Evolutionary conservation across 2,113 vertebrate species (phyloP).

Genomic region (Cephalopterus ornatus): DNA sequence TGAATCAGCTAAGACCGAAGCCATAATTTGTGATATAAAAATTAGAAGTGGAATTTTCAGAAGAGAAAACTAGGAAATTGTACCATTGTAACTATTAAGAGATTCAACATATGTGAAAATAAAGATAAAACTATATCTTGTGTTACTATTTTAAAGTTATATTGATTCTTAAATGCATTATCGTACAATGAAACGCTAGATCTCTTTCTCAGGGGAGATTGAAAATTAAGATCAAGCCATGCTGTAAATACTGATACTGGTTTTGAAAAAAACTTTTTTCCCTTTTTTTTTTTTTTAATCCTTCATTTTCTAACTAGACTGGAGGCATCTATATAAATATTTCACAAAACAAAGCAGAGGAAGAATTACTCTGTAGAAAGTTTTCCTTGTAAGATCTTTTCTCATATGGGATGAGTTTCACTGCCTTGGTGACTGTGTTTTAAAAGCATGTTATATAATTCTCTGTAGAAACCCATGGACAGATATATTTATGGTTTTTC

Average conservation of each 20-base stretch:
- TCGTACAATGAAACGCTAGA: not conserved
- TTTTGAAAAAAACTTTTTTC: not conserved
- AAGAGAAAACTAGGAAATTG: not conserved
- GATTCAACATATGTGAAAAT: not conserved
- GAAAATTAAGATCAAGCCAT: not conserved
- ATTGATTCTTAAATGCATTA: not conserved
- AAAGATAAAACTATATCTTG: not conserved
- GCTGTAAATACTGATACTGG: not conserved
- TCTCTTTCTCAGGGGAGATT: not conserved
- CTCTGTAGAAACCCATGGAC: not conserved
- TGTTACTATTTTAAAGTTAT: not conserved
- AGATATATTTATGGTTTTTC: slow-evolving; percentile 27
- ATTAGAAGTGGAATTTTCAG: not conserved
- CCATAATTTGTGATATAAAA: not conserved
- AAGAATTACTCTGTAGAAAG: not conserved
- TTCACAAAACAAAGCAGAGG: not conserved
- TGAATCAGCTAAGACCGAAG: not conserved
- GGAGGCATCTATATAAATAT: slow-evolving; percentile 10
- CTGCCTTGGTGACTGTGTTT: not conserved
- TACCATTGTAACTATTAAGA: not conserved
- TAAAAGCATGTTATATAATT: slow-evolving; percentile 19
- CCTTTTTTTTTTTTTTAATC: rapidly evolving
- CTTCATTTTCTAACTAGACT: not conserved
- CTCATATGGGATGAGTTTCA: slow-evolving; percentile 15
- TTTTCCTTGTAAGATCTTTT: slow-evolving; percentile 11